Evolutionary conservation across 2,113 vertebrate species (phyloP), one percentile per base, ranked within the genome.

Genomic region (Sander lucioperca): DNA sequence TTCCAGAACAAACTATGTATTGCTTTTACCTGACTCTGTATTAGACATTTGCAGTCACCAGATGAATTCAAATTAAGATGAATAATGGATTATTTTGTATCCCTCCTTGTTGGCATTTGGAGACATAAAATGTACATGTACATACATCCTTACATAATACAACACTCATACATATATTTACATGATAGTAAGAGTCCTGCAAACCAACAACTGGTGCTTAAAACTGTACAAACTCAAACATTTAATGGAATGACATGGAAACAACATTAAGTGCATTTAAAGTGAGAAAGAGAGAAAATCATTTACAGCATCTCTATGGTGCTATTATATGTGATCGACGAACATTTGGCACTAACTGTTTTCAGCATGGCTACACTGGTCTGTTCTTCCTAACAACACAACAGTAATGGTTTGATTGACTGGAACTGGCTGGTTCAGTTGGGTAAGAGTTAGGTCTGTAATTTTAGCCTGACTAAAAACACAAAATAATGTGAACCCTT

Each of bases 281-380:
- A 64, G 63, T 14, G 57, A 58, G 11, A 57, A 36, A 63, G 14
- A 63, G 14, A 72, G 16, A 23, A 53, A 64, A 77, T 50, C 7
- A 57, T 73, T 11, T 62, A 62, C 33, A 47, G 61, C 16, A 53
- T 63, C 11, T 45, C 18, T 33, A 56, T 62, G 75, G 54, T 50
- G 27, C n/a, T 77, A 14, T 56, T 64, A 59, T 15, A 30, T 61
- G 16, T 56, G 23, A n/a, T 39, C 2, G 27, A 71, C 14, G 13
- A 58, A 82, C 23, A 68, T 93, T 91, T 93, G 89, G 88, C 86
- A 90, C 77, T 12, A 66, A 71, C 69, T 74, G 19, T 69, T 51
- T 76, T 66, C 18, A 83, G 50, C 45, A 18, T 16, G 9, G 69
- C 53, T 53, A 30, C 68, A 33, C 56, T 61, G 18, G 12, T 56